A percentile compares a stretch with the other conserved stretches of the same genome.
phyloP scores from a whole-genome alignment of 2,797 vertebrate species.

The Gallirallus australis region DNA sequence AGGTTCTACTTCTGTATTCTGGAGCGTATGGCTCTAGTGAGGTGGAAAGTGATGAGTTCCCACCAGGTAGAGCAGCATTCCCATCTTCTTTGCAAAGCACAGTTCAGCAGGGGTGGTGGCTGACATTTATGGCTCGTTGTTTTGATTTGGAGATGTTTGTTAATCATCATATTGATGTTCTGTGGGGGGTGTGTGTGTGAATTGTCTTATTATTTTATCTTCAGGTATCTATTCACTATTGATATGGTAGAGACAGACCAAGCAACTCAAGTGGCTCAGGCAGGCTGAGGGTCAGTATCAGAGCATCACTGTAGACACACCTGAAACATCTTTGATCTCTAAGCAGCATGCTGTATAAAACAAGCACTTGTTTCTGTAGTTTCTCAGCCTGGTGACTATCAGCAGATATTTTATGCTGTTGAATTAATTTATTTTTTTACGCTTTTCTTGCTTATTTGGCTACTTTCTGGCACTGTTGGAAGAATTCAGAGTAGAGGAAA shows the following conservation, averaged over 20 bases:
- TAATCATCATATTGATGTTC: neutral
- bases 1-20: neutral
- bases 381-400: neutral
- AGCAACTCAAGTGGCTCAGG: neutral
- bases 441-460: neutral
- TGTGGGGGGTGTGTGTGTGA: neutral
- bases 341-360: neutral
- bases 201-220: neutral
- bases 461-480: neutral
- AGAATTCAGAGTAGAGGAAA: neutral
- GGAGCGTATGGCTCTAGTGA: neutral
- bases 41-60: neutral
- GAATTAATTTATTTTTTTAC: neutral
- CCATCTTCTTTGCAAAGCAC: neutral
- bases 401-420: neutral
- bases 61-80: neutral
- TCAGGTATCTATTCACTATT: neutral
- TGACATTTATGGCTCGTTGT: neutral
- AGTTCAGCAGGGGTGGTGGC: neutral
- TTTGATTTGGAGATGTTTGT: neutral
- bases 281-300: neutral
- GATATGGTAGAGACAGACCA: neutral
- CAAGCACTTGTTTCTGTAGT: neutral
- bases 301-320: neutral
- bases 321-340: neutral